Conservation (phyloP, 64 coral and sea anemone genomes). For the Pachyseris speciosa region DNA sequence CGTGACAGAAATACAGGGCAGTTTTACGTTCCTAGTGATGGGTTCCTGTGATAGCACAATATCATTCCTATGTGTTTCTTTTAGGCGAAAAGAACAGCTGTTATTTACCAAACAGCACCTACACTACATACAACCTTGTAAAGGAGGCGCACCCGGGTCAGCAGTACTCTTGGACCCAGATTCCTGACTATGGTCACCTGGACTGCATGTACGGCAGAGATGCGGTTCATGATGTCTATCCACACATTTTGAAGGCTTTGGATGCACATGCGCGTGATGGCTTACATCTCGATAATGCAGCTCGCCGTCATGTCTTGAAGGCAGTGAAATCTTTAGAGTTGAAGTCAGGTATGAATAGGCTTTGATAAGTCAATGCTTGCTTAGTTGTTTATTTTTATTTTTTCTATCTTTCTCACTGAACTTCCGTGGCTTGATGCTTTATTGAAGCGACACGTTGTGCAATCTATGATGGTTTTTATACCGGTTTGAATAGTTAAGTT, state of each 20-base stretch:
- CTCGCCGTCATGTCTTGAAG: background rate
- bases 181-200: slow-evolving; percentile 63
- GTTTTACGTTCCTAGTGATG: too few species aligned
- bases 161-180: slow-evolving; percentile 33
- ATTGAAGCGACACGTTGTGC: background rate
- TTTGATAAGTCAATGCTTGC: background rate
- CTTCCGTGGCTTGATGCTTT: background rate
- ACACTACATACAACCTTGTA: slow-evolving; percentile 20
- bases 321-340: background rate
- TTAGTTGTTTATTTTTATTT: background rate
- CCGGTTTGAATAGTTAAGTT: background rate
- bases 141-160: slow-evolving; percentile 53
- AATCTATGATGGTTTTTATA: background rate
- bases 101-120: slow-evolving; percentile 29
- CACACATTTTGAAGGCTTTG: slow-evolving; percentile 45
- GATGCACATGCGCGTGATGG: slow-evolving; percentile 18
- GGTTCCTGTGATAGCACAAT: too few species aligned
- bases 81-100: slow-evolving; percentile 59
- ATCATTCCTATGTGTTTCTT: background rate
- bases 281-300: background rate
- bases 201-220: slow-evolving; percentile 65
- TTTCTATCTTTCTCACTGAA: background rate
- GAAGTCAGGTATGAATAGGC: background rate
- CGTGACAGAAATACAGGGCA: too few species aligned
- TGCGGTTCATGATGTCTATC: slow-evolving; percentile 60